These are phyloP conservation scores for Lucilia cuprina DNA, from an alignment of 1,140 invertebrate genomes.

Conservation along the genomic window DNA sequence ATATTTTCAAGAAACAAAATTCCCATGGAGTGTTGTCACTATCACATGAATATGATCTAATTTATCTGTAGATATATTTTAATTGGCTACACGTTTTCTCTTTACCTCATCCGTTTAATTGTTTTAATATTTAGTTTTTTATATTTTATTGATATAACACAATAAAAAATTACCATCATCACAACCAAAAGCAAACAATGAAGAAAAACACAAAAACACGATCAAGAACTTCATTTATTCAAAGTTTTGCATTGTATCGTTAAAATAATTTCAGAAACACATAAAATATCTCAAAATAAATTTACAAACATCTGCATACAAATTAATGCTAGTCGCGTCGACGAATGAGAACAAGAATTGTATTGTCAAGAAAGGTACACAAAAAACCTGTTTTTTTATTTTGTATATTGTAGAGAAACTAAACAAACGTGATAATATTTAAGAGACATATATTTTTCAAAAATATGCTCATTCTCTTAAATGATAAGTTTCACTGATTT, in stretches of 20 bases:
- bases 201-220: neutral
- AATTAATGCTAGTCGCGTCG: neutral
- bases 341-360: neutral
- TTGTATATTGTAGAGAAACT: neutral
- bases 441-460: neutral
- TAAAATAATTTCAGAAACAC: neutral
- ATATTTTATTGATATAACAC: neutral
- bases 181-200: no score
- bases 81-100: neutral
- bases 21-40: neutral
- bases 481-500: no score
- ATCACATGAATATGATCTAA: neutral
- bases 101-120: neutral
- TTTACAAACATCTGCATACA: conserved; percentile 6
- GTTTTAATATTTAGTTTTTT: neutral
- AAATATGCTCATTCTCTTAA: no score
- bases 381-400: conserved; percentile 19
- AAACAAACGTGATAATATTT: neutral
- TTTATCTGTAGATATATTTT: neutral
- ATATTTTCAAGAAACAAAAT: neutral
- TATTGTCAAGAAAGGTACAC: conserved; percentile 8
- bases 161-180: no score
- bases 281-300: neutral
- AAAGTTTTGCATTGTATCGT: neutral
- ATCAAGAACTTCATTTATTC: neutral